Evolutionary conservation across 1,140 invertebrate species (phyloP).

Genomic region (Lutraria rhynchaena): DNA sequence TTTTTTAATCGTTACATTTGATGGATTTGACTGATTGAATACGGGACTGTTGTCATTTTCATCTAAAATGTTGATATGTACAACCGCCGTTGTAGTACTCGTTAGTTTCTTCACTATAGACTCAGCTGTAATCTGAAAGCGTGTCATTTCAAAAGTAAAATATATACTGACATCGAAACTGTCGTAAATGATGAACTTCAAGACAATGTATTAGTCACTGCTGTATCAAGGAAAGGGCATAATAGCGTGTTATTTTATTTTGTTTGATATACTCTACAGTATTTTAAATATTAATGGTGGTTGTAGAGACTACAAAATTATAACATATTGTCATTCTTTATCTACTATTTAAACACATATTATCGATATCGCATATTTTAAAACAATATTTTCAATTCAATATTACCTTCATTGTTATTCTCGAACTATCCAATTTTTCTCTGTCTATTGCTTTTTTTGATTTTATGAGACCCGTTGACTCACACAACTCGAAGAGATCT

Average conservation of each 20-base stretch:
- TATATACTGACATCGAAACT: too few species aligned
- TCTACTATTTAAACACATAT: too few species aligned
- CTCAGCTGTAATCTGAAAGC: not conserved
- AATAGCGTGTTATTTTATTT: too few species aligned
- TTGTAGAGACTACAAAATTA: too few species aligned
- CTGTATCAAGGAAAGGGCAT: too few species aligned
- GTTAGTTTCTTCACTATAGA: not conserved
- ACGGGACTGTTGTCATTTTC: conserved; percentile 5
- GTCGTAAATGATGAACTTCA: too few species aligned
- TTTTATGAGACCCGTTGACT: not conserved
- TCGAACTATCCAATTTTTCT: not conserved
- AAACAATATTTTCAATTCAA: not conserved
- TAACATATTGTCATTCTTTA: too few species aligned
- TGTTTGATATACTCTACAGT: too few species aligned
- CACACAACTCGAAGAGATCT: not conserved
- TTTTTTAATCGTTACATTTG: not conserved
- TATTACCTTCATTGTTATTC: not conserved
- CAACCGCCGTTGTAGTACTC: not conserved
- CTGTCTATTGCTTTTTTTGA: not conserved
- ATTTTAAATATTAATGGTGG: too few species aligned
- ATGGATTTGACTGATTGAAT: not conserved
- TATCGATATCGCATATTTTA: not conserved
- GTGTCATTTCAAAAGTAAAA: too few species aligned
- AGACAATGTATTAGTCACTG: too few species aligned
- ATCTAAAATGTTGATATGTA: not conserved